Evolutionary conservation across 2,113 vertebrate species (phyloP).

Genomic region (Xyliphius kryptos): DNA sequence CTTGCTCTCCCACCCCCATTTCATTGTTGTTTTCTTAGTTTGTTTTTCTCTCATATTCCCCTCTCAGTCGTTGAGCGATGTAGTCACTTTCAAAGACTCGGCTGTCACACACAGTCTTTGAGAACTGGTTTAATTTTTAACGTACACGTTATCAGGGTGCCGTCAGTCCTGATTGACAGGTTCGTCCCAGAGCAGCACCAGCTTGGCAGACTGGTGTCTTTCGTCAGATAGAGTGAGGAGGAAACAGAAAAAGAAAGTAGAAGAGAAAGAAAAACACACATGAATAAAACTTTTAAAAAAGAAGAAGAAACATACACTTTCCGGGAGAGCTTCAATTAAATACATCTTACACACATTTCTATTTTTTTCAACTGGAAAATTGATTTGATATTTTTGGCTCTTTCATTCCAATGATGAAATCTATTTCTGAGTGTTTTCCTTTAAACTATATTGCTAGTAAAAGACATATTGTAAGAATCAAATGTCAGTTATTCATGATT

Average conservation of each 20-base stretch:
- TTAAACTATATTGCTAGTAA: no score
- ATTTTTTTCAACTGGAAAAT: no score
- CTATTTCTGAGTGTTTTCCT: no score
- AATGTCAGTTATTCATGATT: no score
- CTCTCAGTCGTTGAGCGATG: slow-evolving; percentile 68
- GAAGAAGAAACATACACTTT: slow-evolving; percentile 67
- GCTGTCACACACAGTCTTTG: slow-evolving; percentile 70
- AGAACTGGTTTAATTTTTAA: slow-evolving; percentile 75
- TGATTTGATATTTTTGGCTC: no score
- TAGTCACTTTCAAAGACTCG: slow-evolving; percentile 72
- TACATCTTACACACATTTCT: slow-evolving; percentile 61
- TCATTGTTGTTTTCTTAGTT: slow-evolving; percentile 69
- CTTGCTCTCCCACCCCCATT: slow-evolving; percentile 40
- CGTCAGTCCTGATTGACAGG: slow-evolving; percentile 73
- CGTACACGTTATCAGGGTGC: slow-evolving; percentile 73
- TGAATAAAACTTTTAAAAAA: slow-evolving; percentile 75
- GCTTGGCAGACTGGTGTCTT: slow-evolving; percentile 72
- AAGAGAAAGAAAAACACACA: slow-evolving; percentile 57
- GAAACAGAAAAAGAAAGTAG: slow-evolving; percentile 62
- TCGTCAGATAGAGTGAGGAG: slow-evolving; percentile 71
- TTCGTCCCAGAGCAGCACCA: slow-evolving; percentile 70
- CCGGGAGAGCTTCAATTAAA: slow-evolving; percentile 72
- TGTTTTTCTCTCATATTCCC: slow-evolving; percentile 68
- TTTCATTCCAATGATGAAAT: no score
- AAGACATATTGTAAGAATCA: no score